phyloP scores from a whole-genome alignment of 2,113 vertebrate genomes.

The Channa argus region DNA sequence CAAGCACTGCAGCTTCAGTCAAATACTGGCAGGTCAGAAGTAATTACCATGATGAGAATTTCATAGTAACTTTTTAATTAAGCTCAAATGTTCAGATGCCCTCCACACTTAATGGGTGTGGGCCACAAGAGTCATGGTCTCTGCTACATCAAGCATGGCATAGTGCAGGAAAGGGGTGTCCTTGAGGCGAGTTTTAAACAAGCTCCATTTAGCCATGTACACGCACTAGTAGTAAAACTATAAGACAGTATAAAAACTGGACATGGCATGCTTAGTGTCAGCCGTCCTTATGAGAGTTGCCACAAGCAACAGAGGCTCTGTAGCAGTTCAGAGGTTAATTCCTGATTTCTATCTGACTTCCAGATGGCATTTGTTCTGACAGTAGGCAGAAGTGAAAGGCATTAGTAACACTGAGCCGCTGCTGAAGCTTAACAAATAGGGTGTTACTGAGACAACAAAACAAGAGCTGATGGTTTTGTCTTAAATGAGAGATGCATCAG shows the following conservation, averaged over 20 bases:
- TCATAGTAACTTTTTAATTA: constrained; percentile 59
- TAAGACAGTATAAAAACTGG: constrained; percentile 3
- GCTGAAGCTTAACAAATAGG: constrained; percentile 27
- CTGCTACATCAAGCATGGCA: background rate
- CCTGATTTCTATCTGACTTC: constrained; percentile 10
- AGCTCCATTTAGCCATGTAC: constrained; percentile 9
- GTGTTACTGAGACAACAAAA: constrained; percentile 20
- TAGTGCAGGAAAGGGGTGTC: background rate
- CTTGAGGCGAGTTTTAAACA: constrained; percentile 21
- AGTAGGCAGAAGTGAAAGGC: constrained; percentile 12
- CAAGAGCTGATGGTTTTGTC: constrained; percentile 3
- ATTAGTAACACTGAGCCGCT: constrained; percentile 10
- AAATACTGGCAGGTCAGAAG: constrained; percentile 38
- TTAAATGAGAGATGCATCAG: constrained; percentile 5
- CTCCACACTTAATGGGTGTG: background rate
- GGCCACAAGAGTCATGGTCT: background rate
- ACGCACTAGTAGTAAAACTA: constrained; percentile 5
- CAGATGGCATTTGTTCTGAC: constrained; percentile 36
- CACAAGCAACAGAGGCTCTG: constrained; percentile 1
- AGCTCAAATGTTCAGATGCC: constrained; percentile 30
- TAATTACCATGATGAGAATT: constrained; percentile 57
- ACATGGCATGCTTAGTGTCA: background rate
- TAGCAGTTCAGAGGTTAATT: constrained; percentile 11
- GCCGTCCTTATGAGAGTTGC: background rate
- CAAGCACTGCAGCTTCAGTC: constrained; percentile 10